Conservation (phyloP, 2,113 vertebrate species). For the Anhinga anhinga region DNA sequence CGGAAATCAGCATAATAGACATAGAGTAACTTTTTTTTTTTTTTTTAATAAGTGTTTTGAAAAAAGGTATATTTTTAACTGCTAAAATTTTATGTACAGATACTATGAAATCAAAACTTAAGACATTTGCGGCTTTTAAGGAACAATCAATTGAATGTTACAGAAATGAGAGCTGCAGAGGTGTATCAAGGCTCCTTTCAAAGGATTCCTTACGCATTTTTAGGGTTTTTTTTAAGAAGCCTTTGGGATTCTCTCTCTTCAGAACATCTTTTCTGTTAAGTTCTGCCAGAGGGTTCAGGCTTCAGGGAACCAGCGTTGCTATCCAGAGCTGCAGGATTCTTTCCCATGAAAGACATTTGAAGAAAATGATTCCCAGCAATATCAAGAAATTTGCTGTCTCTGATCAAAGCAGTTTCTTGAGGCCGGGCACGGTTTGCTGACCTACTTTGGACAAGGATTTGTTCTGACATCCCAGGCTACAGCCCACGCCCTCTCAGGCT, state of each 20-base stretch:
- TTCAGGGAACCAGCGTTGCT: neutral
- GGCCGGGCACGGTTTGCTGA: neutral
- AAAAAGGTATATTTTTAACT: neutral
- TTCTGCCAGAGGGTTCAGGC: neutral
- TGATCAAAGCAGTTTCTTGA: neutral
- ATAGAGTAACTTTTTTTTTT: neutral
- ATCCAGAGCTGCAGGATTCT: neutral
- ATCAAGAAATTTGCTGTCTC: neutral
- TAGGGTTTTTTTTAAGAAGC: neutral
- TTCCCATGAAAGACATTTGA: neutral
- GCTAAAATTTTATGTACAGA: neutral
- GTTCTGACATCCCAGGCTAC: neutral
- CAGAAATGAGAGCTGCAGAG: neutral
- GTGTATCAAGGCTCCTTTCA: neutral
- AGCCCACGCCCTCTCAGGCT: neutral
- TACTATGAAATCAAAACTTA: neutral
- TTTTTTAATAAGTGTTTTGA: neutral
- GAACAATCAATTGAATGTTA: neutral
- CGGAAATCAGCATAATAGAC: neutral
- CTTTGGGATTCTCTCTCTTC: neutral
- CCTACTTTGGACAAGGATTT: conserved; percentile 29
- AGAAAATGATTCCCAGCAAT: neutral
- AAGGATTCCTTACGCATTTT: neutral
- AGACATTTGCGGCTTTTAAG: neutral
- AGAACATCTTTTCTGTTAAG: neutral